Conservation (phyloP, 2,888 invertebrate genomes). For the Catocala nupta region DNA sequence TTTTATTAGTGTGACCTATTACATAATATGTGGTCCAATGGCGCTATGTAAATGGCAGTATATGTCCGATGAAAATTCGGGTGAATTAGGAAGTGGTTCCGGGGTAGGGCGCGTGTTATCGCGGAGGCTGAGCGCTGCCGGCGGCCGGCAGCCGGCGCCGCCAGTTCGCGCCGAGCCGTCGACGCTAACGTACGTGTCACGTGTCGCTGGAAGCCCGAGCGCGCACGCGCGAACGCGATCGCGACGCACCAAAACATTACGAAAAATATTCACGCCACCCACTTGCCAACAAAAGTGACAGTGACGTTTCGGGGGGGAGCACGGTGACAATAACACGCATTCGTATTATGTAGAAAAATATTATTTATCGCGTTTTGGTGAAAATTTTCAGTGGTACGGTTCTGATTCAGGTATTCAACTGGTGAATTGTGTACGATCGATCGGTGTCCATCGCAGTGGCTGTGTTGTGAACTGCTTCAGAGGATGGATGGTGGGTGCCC, state of each 20-base stretch:
- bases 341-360: slow-evolving; percentile 55
- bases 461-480: slow-evolving; percentile 58
- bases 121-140: slow-evolving; percentile 60
- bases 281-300: slow-evolving; percentile 77
- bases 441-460: slow-evolving; percentile 58
- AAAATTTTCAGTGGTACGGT: slow-evolving; percentile 62
- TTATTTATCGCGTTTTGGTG: slow-evolving; percentile 43
- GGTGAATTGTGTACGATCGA: slow-evolving; percentile 59
- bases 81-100: slow-evolving; percentile 59
- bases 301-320: slow-evolving; percentile 79
- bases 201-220: slow-evolving; percentile 43
- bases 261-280: slow-evolving; percentile 69
- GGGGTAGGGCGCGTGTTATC: slow-evolving; percentile 57
- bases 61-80: not conserved
- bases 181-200: slow-evolving; percentile 57
- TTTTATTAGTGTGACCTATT: slow-evolving; percentile 3
- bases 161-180: slow-evolving; percentile 74
- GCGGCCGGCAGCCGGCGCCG: slow-evolving; percentile 41
- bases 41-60: not conserved
- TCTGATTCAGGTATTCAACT: slow-evolving; percentile 26
- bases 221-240: slow-evolving; percentile 79
- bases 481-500: slow-evolving; percentile 67
- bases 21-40: slow-evolving; percentile 3
- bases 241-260: slow-evolving; percentile 58
- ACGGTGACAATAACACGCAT: slow-evolving; percentile 71